These are phyloP conservation scores for Anser cygnoides DNA, from an alignment of 2,113 vertebrate genomes.

Conservation along the genomic window DNA sequence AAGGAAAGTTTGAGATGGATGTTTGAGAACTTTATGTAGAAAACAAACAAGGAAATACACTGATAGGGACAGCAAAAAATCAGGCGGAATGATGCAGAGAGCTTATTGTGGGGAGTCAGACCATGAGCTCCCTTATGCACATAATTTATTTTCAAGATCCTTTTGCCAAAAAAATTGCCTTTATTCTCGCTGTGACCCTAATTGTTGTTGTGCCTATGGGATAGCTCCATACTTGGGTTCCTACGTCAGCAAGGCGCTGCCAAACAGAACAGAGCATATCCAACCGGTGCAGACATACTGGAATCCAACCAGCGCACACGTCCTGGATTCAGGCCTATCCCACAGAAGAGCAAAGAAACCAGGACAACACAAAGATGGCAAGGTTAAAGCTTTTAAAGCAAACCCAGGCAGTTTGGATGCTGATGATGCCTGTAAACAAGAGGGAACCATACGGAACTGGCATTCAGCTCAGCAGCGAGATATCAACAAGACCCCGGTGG, in stretches of 20 bases:
- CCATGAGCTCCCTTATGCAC: not conserved
- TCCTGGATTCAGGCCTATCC: not conserved
- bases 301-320: not conserved
- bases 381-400: not conserved
- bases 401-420: not conserved
- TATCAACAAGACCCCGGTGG: constrained; percentile 24
- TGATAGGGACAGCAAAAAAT: not conserved
- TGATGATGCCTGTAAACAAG: constrained; percentile 16
- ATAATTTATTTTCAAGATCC: not conserved
- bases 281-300: not conserved
- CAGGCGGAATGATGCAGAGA: not conserved
- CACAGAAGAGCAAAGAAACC: not conserved
- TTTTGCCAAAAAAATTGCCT: not conserved
- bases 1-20: not conserved
- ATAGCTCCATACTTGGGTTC: not conserved
- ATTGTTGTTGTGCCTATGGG: not conserved
- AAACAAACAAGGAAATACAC: not conserved
- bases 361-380: not conserved
- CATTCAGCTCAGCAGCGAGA: constrained; percentile 9
- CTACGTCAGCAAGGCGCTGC: not conserved
- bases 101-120: not conserved
- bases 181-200: not conserved
- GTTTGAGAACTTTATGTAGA: not conserved
- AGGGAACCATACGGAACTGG: constrained; percentile 25
- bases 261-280: not conserved